Evolutionary conservation across 2,797 vertebrate species (phyloP).

Genomic region (Parotocinclus haroldoi): DNA sequence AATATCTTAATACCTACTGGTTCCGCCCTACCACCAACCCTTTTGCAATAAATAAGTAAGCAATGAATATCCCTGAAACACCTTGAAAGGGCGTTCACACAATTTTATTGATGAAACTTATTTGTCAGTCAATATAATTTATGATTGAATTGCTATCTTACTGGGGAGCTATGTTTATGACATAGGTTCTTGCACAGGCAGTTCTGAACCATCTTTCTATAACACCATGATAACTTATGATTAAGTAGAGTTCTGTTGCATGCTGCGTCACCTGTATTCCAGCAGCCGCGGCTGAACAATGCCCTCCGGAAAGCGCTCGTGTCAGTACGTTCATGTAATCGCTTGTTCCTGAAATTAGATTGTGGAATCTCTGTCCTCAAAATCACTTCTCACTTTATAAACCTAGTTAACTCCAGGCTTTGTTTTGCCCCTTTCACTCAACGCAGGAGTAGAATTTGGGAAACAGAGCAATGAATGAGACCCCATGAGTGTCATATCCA

Average conservation of each 20-base stretch:
- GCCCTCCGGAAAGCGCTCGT: constrained; percentile 19
- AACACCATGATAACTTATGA: neutral
- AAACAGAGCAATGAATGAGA: constrained; percentile 28
- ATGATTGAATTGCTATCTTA: too few relatives aligned
- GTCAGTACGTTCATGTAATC: constrained; percentile 31
- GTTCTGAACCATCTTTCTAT: too few relatives aligned
- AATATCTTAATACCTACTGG: too few relatives aligned
- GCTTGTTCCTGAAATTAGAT: constrained; percentile 37
- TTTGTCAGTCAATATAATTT: too few relatives aligned
- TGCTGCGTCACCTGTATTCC: neutral
- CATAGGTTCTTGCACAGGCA: too few relatives aligned
- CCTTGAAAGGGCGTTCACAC: too few relatives aligned
- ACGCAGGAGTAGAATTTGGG: constrained; percentile 9
- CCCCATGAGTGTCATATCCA: constrained; percentile 67
- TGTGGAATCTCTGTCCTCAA: constrained; percentile 15
- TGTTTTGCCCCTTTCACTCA: constrained; percentile 23
- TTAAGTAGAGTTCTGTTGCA: neutral
- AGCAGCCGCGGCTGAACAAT: constrained; percentile 2
- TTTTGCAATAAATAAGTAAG: too few relatives aligned
- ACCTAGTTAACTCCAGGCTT: constrained; percentile 34
- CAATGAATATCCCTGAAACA: too few relatives aligned
- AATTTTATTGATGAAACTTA: too few relatives aligned
- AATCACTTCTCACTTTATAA: constrained; percentile 36
- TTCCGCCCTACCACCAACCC: too few relatives aligned
- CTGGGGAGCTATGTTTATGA: too few relatives aligned